Base-by-base conservation (phyloP, 2,888 invertebrate species). In the Drosophila buzzatii region DNA sequence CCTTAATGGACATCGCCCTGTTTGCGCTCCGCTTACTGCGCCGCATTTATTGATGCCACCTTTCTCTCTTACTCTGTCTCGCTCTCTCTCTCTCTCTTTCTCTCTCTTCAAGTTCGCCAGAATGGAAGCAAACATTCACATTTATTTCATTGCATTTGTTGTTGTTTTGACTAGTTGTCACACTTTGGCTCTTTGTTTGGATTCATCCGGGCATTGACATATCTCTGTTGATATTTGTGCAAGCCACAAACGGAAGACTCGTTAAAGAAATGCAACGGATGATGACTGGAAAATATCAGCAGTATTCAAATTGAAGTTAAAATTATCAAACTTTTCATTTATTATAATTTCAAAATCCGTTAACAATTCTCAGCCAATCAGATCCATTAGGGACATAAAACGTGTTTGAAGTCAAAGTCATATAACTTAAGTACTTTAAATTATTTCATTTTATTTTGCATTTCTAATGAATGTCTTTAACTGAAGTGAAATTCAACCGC, bases 11-110 rank as follows among this genome's bases (percentile, higher is more conserved):
- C 65, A 72, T 70, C 76, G 60, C 86, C 70, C 56, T 74, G 65
- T 70, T 69, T 79, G 66, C 65, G 55, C 68, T 65, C 44, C 59
- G 75, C 70, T 85, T 74, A 67, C 77, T 79, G 85, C 84, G 86
- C 89, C 90, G 84, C 70, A 77, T 75, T 86, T 89, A 84, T 89
- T 89, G 87, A 79, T 75, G 90, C 73, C 70, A 76, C 72, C 79
- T 78, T 85, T 81, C 37, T 20, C 35, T 60, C 52, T 14, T 14
- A 58, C n/a, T 39, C 27, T 63, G 57, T 18, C 10, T 18, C 18
- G 9, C 8, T 9, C 8, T 41, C 41, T 39, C 5, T 2, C 79
- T 77, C 88, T 3, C 35, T 37, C 6, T 33, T 1, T 37, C 14
- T 76, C 81, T 78, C 83, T 79, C 81, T 63, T 20, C 27, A 55